Percentiles rank a stretch among this genome's conserved stretches.
Conservation (phyloP, 2,797 vertebrate species). For the Macropus fuliginosus region DNA sequence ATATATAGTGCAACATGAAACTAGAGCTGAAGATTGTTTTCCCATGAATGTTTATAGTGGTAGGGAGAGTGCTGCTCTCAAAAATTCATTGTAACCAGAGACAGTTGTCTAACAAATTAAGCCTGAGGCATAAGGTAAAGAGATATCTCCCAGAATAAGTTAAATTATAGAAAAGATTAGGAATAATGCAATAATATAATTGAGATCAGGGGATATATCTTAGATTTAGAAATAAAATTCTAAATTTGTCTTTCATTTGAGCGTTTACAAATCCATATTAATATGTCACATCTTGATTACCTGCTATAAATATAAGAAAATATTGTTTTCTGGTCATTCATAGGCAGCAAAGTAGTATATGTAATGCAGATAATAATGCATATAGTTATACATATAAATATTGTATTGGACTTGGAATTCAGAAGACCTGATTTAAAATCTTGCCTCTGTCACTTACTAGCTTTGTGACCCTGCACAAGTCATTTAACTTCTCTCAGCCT, state of each 20-base stretch:
- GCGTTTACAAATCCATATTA: background rate
- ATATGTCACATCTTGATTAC: background rate
- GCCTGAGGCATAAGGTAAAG: background rate
- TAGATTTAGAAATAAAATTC: background rate
- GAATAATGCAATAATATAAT: background rate
- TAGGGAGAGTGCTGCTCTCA: background rate
- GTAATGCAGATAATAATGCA: background rate
- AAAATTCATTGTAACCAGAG: background rate
- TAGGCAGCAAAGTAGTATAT: background rate
- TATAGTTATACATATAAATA: background rate
- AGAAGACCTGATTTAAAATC: background rate
- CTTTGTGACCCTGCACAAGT: background rate
- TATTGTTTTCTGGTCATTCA: slow-evolving; percentile 8
- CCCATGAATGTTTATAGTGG: background rate
- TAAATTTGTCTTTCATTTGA: background rate
- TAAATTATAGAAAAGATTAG: slow-evolving; percentile 23
- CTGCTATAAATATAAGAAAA: background rate
- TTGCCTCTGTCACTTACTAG: background rate
- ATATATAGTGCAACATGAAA: rapidly evolving
- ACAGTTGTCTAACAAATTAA: background rate
- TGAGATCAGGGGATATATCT: background rate
- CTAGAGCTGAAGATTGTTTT: background rate
- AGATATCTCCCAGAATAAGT: slow-evolving; percentile 36
- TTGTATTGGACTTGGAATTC: background rate
- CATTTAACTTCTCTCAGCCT: background rate